Evolutionary conservation across 2,797 vertebrate species (phyloP), one percentile per base, ranked within the genome.

Genomic region (Spinus pinus): DNA sequence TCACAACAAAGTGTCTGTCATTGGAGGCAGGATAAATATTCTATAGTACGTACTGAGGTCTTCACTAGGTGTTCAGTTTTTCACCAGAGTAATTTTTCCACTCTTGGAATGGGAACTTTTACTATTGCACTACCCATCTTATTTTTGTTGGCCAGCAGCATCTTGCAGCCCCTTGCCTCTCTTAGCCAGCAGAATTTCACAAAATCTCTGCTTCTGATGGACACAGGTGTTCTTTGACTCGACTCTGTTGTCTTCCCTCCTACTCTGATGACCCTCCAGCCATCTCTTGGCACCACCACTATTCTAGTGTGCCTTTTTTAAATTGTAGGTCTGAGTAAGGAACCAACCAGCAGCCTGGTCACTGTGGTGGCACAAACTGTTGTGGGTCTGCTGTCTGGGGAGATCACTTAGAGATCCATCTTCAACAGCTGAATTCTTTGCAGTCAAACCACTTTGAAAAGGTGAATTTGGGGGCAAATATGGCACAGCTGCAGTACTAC

Each of bases 391-490:
- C 8, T 84, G 23, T 51, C 39, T 61, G 51, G 50, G 27, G 15
- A 78, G 39, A 73, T 37, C 23, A 27, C 10, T 56, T 44, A 46
- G 54, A 79, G 10, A 60, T 37, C 17, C 22, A 23, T n/a, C 30
- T 91, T 31, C 37, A 77, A 19, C 46, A 49, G 30, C 9, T 78
- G 61, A 85, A 49, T 91, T 74, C 27, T 74, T 81, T 81, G 72
- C 64, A 71, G 47, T 54, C 47, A 83, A 80, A 58, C 10, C 1
- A 53, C 61, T 91, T 64, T 5, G 1, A 42, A 85, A 91, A 93
- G 57, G 85, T 83, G 79, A 94, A 65, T 90, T 65, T 71, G 4
- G 19, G 87, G 72, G 35, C 46, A 84, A 92, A 56, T 51, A 62
- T 21, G 19, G 31, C 33, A 77, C 47, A 90, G 66, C 37, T 85